Evolutionary conservation across 2,113 vertebrate species (phyloP), one percentile per base, ranked within the genome.

Genomic region (Carettochelys insculpta): DNA sequence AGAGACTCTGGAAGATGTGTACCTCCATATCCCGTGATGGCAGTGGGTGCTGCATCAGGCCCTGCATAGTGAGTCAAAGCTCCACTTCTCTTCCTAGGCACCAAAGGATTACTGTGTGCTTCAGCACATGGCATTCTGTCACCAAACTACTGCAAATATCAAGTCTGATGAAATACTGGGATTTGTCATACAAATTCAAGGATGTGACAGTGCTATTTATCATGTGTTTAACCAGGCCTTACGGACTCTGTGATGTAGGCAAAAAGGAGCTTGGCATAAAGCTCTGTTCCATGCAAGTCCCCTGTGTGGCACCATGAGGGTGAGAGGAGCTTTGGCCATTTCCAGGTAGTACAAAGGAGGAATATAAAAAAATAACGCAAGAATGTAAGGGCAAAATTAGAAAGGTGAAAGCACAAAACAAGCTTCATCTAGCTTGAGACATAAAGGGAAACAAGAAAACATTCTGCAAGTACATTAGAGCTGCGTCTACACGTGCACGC

Each of bases 201-300:
- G 52, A 34, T 1, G 10, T 0, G 0, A 82, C 13, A 38, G 75
- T 27, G 24, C 38, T 71, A 0, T 41, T 88, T 85, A 50, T 52
- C 53, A 87, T 17, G n/a, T 34, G 31, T 27, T 34, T 27, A 65
- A 87, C 84, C 75, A 17, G n/a, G 31, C 20, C 54, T 53, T 6
- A 7, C 17, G 41, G 71, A 27, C 22, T 19, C 34, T 17, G 20
- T n/a, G 22, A 43, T 41, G 6, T 41, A 41, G 47, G 31, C 20
- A 78, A 76, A 91, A 22, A 45, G 80, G 80, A 6, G 52, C 41
- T 84, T 47, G 41, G 22, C 71, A 50, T 1, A 50, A 31, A 52
- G 22, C 41, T 68, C 25, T 29, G 25, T 43, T 14, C n/a, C 38
- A 68, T 68, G 29, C 75, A 19, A 77, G 22, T 75, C 20, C 47